phyloP scores from a whole-genome alignment of 2,113 vertebrate species.

The Gasterosteus nipponicus region DNA sequence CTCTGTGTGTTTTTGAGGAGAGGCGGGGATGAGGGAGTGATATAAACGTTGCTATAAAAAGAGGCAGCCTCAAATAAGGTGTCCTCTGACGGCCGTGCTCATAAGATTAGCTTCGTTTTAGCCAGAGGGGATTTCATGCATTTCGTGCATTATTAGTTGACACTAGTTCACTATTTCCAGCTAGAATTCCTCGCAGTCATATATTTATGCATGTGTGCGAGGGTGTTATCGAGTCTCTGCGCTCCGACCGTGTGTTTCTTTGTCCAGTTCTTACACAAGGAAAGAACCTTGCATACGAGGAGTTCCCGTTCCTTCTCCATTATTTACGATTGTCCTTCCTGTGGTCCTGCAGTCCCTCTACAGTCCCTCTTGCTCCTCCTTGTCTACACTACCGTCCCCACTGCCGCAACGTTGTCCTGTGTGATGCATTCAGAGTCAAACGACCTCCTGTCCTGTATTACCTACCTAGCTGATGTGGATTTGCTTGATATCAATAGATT shows the following conservation, averaged over 20 bases:
- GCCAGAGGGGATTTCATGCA: constrained; percentile 22
- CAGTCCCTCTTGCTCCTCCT: constrained; percentile 42
- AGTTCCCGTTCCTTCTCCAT: constrained; percentile 69
- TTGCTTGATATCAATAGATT: constrained; percentile 46
- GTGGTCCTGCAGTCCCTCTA: constrained; percentile 49
- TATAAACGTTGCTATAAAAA: constrained; percentile 44
- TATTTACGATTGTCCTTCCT: constrained; percentile 69
- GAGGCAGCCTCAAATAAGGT: constrained; percentile 34
- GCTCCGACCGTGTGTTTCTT: constrained; percentile 11
- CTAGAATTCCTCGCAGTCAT: constrained; percentile 22
- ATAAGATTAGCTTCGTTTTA: constrained; percentile 52
- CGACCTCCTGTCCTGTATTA: constrained; percentile 24
- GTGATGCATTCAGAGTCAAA: constrained; percentile 14
- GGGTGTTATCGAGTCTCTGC: constrained; percentile 16
- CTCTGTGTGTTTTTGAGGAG: constrained; percentile 36
- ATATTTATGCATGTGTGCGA: constrained; percentile 19
- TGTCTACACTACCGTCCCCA: constrained; percentile 24
- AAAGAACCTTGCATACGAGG: constrained; percentile 35
- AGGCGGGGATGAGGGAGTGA: constrained; percentile 19
- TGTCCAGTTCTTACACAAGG: constrained; percentile 21
- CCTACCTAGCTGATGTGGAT: constrained; percentile 32
- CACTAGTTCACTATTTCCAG: constrained; percentile 6
- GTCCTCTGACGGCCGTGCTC: constrained; percentile 28
- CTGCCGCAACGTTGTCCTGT: constrained; percentile 11
- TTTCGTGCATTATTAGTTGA: constrained; percentile 6